Base-by-base conservation (phyloP, 2,113 vertebrate species). In the Jacana jacana region DNA sequence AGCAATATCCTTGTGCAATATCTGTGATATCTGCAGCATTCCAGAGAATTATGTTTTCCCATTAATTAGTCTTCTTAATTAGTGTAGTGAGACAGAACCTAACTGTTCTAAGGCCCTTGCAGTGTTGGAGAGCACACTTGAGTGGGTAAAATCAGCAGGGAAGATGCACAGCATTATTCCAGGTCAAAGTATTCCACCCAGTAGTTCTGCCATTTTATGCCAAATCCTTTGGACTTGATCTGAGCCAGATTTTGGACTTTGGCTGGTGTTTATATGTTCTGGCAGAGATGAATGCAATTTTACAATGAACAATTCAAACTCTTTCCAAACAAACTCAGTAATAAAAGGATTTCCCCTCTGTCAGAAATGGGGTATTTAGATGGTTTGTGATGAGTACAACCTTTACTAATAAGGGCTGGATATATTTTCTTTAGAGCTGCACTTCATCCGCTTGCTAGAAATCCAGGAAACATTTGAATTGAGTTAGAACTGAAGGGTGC, bases 1-100 rank as follows among this genome's bases (percentile, higher is more conserved):
- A 91, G 94, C 92, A 97, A 97, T 93, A 97, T 93, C 94, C 92
- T 97, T 97, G 90, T 94, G 96, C 81, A 91, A 72, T 93, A 91
- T 76, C 95, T 95, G 84, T 55, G 91, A 65, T 95, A 85, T 80
- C 91, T 91, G 66, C 25, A 87, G 70, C 93, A 89, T 93, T 92
- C 96, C 91, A 92, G 83, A 93, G 57, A 88, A 93, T 92, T 91
- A 81, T 61, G 69, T 54, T 57, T 63, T 69, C 57, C 46, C 77
- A 72, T 94, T 96, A 94, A 93, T 94, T 92, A 76, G 49, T 87
- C 77, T 40, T 64, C 37, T 77, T 95, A 87, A 91, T 92, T 93
- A 91, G 15, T 1, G 6, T 35, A 39, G 28, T 81, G 33, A 86
- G 89, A 72, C 44, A 85, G 90, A 86, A 69, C 28, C n/a, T 44